Evolutionary conservation across 2,797 vertebrate species (phyloP), one percentile per base, ranked within the genome.

Genomic region (Muscicapa comitata): DNA sequence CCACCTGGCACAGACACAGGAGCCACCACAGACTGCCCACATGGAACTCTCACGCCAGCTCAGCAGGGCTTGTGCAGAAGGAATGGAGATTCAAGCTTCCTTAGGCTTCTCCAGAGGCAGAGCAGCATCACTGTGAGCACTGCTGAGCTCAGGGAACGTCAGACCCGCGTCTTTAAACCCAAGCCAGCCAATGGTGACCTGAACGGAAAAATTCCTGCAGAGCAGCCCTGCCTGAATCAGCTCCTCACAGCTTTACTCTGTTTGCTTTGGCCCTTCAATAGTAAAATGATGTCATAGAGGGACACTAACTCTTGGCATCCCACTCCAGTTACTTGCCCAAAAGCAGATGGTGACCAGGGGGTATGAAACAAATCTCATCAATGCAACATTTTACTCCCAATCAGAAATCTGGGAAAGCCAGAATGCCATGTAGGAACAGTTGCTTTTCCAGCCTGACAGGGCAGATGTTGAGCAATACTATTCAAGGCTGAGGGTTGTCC

Each of bases 371-470:
- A 87, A 70, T 55, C 62, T 84, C 68, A 37, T 78, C 76, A 79
- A 53, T 18, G 31, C 48, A 76, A 50, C 3, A 6, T 71, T 92
- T 72, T 70, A 16, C 37, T 94, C 71, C 15, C 42, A 33, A 5
- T 26, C 15, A 65, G 67, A 75, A 88, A 57, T 82, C 8, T 3
- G 2, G 87, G 57, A 76, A 88, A 88, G 62, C 66, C 4, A 5
- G 68, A 89, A 58, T 0, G 1, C 38, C 0, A 0, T 8, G 42
- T 18, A 33, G 4, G 4, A 88, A 43, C 3, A 0, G n/a, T n/a
- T 57, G 77, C 50, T 85, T 47, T 86, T 54, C 80, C 90, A 83
- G 65, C 57, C 67, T 61, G 53, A 33, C 20, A 67, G 48, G 40
- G 40, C 75, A 50, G 75, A 58, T n/a, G 28, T 43, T 0, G 1